Base-by-base conservation (phyloP, 2,797 vertebrate species). In the Orientallactaga sibirica region DNA sequence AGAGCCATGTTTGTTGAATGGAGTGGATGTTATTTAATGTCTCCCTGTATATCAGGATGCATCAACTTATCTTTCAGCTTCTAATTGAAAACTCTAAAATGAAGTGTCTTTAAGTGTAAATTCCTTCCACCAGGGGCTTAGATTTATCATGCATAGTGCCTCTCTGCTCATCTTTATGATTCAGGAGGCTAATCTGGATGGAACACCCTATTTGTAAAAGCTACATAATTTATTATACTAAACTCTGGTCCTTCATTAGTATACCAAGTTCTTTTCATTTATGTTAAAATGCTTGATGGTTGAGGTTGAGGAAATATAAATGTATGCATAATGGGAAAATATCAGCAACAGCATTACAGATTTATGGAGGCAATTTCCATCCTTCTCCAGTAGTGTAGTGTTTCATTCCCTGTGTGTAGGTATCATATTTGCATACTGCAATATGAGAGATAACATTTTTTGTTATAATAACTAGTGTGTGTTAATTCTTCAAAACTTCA, bases 241-340 rank as follows among this genome's bases (percentile, higher is more conserved):
- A n/a, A 81, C 61, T 41, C 48, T 84, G 24, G 87, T 85, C 33
- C 10, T 79, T 86, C 4, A 0, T 48, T 61, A 92, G 58, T 58
- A 91, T 90, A 92, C 90, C 27, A 55, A 80, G 52, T 24, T 33
- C 88, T 75, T 89, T 94, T 78, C 24, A 20, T 73, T 77, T 71
- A 48, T 37, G 29, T 58, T 66, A 25, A 86, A 76, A 29, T 66
- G 48, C 14, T 24, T 82, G 6, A n/a, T 86, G 9, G 29, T 73
- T 77, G 52, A 91, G 78, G 67, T 62, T 37, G 87, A 82, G 25
- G 22, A 8, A 79, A 78, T 62, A 77, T 55, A 64, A 73, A 29
- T n/a, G 27, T 3, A 58, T 24, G 0, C 5, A 78, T 19, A 90
- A 71, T 3, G 66, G 12, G 19, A 19, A 84, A 78, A 91, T 27